These are phyloP conservation scores for Patiria miniata DNA, from an alignment of 35 echinoderm and acorn worm genomes.

Conservation along the genomic window DNA sequence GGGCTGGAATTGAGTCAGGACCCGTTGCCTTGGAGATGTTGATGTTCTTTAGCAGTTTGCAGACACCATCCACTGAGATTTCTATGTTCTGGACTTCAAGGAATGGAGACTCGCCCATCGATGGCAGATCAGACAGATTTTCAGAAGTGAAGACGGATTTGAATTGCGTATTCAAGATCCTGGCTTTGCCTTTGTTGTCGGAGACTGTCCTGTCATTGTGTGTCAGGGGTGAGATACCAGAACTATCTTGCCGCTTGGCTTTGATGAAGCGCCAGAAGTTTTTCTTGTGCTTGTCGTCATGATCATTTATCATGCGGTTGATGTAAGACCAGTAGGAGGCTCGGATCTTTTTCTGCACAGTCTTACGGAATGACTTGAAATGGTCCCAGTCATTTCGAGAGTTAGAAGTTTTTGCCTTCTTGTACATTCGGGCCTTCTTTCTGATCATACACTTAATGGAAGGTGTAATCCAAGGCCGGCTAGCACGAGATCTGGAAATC, in stretches of 20 bases:
- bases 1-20: slow-evolving; percentile 49
- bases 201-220: slow-evolving; percentile 23
- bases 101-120: slow-evolving; percentile 27
- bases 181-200: slow-evolving; percentile 47
- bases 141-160: slow-evolving; percentile 53
- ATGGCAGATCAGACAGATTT: slow-evolving; percentile 25
- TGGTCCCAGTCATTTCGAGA: slow-evolving; percentile 35
- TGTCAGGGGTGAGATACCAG: slow-evolving; percentile 32
- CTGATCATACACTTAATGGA: slow-evolving; percentile 49
- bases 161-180: slow-evolving; percentile 45
- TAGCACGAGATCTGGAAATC: neutral
- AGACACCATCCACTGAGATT: slow-evolving; percentile 35
- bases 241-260: slow-evolving; percentile 35
- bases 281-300: slow-evolving; percentile 47
- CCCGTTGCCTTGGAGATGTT: slow-evolving; percentile 58
- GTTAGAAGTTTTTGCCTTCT: slow-evolving; percentile 43
- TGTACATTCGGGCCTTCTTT: slow-evolving; percentile 55
- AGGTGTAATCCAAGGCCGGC: slow-evolving; percentile 39
- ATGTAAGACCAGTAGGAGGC: slow-evolving; percentile 41
- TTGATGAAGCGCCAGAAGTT: slow-evolving; percentile 52
- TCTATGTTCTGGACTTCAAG: slow-evolving; percentile 38
- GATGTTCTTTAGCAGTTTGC: slow-evolving; percentile 45
- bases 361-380: slow-evolving; percentile 46
- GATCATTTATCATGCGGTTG: slow-evolving; percentile 37
- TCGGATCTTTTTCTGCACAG: slow-evolving; percentile 45